A percentile compares a stretch with the other conserved stretches of the same genome.
Evolutionary conservation across 1,140 invertebrate species (phyloP).

Genomic region (Brevipalpus yothersi): DNA sequence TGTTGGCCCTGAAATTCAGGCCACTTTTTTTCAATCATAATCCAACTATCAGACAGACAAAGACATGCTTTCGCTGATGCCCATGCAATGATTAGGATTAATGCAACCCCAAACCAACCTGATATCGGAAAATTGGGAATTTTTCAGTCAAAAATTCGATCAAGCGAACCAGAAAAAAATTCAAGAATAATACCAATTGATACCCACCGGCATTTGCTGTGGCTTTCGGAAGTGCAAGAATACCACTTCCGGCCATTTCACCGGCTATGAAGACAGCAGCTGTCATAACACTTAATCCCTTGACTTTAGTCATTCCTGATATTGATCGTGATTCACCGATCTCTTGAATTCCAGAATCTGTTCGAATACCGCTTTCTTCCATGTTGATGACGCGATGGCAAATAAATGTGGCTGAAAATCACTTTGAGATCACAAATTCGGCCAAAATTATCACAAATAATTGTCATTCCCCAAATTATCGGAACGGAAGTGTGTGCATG

Average conservation of each 20-base stretch:
- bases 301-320: background rate
- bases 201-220: background rate
- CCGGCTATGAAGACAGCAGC: slow-evolving; percentile 38
- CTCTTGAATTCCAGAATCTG: too few relatives aligned
- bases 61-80: background rate
- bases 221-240: slow-evolving; percentile 37
- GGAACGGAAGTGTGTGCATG: too few relatives aligned
- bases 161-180: background rate
- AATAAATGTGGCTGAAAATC: too few relatives aligned
- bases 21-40: slow-evolving; percentile 8
- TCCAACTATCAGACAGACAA: slow-evolving; percentile 6
- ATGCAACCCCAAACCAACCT: slow-evolving; percentile 8
- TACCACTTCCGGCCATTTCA: slow-evolving; percentile 46
- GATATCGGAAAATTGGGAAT: background rate
- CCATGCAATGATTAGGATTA: background rate
- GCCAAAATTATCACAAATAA: too few relatives aligned
- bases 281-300: slow-evolving; percentile 20
- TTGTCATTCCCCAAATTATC: too few relatives aligned
- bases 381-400: too few relatives aligned
- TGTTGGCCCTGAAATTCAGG: background rate
- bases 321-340: too few relatives aligned
- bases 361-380: too few relatives aligned
- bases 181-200: background rate
- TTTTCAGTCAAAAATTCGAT: background rate
- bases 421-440: too few relatives aligned